Evolutionary conservation across 2,113 vertebrate genomes (phyloP), one percentile per base, ranked within the genome.

Genomic region (Amphiprion ocellaris): DNA sequence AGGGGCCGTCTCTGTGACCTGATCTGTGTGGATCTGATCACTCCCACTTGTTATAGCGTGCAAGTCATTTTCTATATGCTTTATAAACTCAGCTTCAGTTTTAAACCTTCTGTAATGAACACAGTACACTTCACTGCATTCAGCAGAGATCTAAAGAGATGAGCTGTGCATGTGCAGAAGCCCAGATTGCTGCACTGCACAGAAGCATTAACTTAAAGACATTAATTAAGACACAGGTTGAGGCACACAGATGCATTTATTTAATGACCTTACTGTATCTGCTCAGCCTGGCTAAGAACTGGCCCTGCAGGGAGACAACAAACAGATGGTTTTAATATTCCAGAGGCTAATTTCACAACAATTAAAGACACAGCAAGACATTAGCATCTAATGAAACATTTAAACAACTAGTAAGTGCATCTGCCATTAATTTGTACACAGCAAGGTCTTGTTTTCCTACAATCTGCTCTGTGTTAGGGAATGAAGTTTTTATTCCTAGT

Each of bases 341-440:
- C 95, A 96, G 95, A 97, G 96, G 97, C 96, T 96, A 97, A 98
- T 97, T 97, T 97, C 96, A 95, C 95, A 96, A 97, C 97, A 98
- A 97, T 97, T 98, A 97, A 97, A 98, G 96, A 96, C 96, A 96
- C 96, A 97, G 96, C 95, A 91, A 97, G 96, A 98, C 96, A 98
- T 98, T 97, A 97, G 95, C 95, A 96, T 97, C 96, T 97, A 97
- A 97, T 97, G 96, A 97, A 98, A 97, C 96, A 98, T 97, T 97
- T 96, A 97, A 98, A 97, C 96, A 96, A 96, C 94, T 95, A 96
- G 95, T 96, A 95, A 95, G 95, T 95, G 96, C 96, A 97, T 97
- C 96, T 98, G 97, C 95, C 96, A 96, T 97, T 97, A 95, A 97
- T 97, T 98, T 96, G 94, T 94, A 96, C 95, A 96, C 95, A 96